phyloP scores from a whole-genome alignment of 1,140 invertebrate species.

The Camponotus floridanus region DNA sequence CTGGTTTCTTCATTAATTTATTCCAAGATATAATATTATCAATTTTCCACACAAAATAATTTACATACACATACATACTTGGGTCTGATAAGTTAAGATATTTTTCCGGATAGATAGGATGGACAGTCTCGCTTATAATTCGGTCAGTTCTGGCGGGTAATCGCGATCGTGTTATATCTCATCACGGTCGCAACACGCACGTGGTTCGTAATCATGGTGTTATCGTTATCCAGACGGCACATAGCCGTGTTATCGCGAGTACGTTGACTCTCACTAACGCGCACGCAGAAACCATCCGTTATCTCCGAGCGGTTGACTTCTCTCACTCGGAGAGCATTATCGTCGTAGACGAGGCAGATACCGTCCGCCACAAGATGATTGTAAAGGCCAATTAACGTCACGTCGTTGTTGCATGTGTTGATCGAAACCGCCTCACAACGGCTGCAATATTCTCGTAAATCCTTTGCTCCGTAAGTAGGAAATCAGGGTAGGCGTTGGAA shows the following conservation, averaged over 20 bases:
- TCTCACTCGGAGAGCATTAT: slow-evolving; percentile 39
- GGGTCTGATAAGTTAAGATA: not conserved
- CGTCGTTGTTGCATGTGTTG: not conserved
- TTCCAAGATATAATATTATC: not conserved
- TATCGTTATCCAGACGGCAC: slow-evolving; percentile 39
- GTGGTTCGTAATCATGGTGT: slow-evolving; percentile 25
- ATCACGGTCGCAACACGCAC: not conserved
- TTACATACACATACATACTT: no score
- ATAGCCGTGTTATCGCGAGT: slow-evolving; percentile 34
- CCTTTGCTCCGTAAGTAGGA: not conserved
- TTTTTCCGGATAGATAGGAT: not conserved
- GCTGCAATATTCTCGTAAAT: slow-evolving; percentile 28
- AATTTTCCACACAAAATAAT: not conserved
- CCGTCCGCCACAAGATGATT: not conserved
- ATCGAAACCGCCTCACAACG: not conserved
- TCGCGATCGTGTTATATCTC: not conserved
- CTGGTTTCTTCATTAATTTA: not conserved
- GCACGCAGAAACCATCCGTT: slow-evolving; percentile 31
- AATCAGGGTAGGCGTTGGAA: slow-evolving; percentile 30
- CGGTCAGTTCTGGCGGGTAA: slow-evolving; percentile 10
- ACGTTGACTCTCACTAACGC: slow-evolving; percentile 59
- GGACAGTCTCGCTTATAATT: slow-evolving; percentile 15
- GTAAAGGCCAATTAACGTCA: slow-evolving; percentile 39
- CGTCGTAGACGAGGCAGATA: slow-evolving; percentile 29
- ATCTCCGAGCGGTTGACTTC: slow-evolving; percentile 48